These are phyloP conservation scores for Drosophila fungiperda DNA, from an alignment of 2,888 invertebrate species.

Conservation along the genomic window DNA sequence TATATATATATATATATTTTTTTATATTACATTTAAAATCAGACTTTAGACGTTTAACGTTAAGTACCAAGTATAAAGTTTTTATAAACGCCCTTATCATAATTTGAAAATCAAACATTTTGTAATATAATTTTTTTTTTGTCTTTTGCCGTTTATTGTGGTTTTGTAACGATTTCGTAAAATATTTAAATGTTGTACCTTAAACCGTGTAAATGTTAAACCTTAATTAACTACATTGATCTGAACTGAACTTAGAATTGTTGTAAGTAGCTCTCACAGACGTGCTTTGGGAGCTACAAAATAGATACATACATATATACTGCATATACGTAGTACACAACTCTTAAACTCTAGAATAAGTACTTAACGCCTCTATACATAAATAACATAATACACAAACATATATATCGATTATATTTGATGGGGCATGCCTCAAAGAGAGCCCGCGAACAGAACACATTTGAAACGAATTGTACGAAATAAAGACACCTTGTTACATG, in stretches of 20 bases:
- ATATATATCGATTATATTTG: slow-evolving; percentile 43
- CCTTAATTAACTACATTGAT: slow-evolving; percentile 23
- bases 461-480: slow-evolving; percentile 56
- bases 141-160: slow-evolving; percentile 14
- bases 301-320: slow-evolving; percentile 14
- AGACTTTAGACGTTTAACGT: slow-evolving; percentile 58
- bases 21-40: slow-evolving; percentile 12
- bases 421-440: slow-evolving; percentile 33
- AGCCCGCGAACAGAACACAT: slow-evolving; percentile 26
- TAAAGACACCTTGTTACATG: slow-evolving; percentile 56
- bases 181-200: slow-evolving; percentile 25
- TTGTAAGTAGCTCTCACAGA: slow-evolving; percentile 26
- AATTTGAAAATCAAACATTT: slow-evolving; percentile 18
- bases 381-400: slow-evolving; percentile 26
- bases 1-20: background rate
- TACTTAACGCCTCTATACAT: slow-evolving; percentile 15
- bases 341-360: slow-evolving; percentile 29
- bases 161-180: slow-evolving; percentile 19
- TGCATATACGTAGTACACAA: slow-evolving; percentile 18
- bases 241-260: slow-evolving; percentile 51
- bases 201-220: slow-evolving; percentile 2
- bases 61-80: slow-evolving; percentile 52
- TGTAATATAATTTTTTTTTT: slow-evolving; percentile 2
- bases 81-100: slow-evolving; percentile 35
- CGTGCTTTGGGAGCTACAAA: slow-evolving; percentile 1